Conservation (phyloP, 2,888 invertebrate species). For the Hylaea fasciaria region DNA sequence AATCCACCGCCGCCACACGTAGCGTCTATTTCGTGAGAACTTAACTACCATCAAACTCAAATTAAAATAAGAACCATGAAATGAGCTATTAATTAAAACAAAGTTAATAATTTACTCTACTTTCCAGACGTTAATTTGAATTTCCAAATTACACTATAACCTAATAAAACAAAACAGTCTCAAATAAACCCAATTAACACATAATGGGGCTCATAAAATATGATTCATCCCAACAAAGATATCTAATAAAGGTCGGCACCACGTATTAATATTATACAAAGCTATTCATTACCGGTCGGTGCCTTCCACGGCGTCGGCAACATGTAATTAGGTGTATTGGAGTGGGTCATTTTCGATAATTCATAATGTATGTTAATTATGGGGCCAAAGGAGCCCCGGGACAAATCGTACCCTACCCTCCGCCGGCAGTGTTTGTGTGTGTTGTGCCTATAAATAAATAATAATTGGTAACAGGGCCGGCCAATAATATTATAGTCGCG, state of each 20-base stretch:
- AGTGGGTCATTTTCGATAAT: constrained; percentile 81
- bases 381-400: constrained; percentile 71
- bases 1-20: too few species aligned
- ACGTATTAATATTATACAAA: constrained; percentile 75
- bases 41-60: constrained; percentile 1
- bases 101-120: constrained; percentile 25
- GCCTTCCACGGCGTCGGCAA: constrained; percentile 60
- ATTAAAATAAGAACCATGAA: constrained; percentile 25
- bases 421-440: constrained; percentile 55
- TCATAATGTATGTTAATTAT: constrained; percentile 84
- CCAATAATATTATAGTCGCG: constrained; percentile 47
- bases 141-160: constrained; percentile 35
- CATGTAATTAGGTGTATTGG: constrained; percentile 78
- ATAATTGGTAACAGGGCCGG: constrained; percentile 53
- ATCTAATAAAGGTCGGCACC: constrained; percentile 70
- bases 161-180: constrained; percentile 45
- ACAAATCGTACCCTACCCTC: constrained; percentile 49
- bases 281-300: constrained; percentile 71
- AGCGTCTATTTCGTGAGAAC: constrained; percentile 1
- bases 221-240: constrained; percentile 72
- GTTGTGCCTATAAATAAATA: constrained; percentile 57
- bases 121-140: constrained; percentile 34
- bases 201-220: constrained; percentile 67
- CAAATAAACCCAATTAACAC: constrained; percentile 68
- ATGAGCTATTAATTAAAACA: constrained; percentile 26